phyloP scores from a whole-genome alignment of 2,888 invertebrate genomes.

The Aphrophora alni region DNA sequence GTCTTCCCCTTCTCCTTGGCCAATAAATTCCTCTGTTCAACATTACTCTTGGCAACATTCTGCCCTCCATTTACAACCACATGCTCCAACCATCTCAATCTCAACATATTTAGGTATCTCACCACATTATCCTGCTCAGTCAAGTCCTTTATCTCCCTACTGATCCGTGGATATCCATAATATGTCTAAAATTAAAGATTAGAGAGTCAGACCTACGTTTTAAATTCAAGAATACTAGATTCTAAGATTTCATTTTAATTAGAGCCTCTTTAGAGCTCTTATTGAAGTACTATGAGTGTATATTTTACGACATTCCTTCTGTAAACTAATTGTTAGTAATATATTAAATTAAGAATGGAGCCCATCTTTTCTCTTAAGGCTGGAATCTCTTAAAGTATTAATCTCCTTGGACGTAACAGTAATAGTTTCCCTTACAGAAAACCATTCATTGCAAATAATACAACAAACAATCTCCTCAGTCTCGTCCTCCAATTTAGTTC shows the following conservation, averaged over 20 bases:
- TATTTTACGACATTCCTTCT: slow-evolving; percentile 16
- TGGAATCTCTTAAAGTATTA: slow-evolving; percentile 14
- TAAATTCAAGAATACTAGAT: background rate
- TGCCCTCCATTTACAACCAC: too few relatives aligned
- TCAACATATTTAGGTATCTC: too few relatives aligned
- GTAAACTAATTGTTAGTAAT: background rate
- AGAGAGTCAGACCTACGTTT: background rate
- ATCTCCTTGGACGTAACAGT: slow-evolving; percentile 13
- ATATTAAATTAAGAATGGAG: slow-evolving; percentile 12
- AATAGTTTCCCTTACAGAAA: slow-evolving; percentile 1
- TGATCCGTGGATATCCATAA: too few relatives aligned
- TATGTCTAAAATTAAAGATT: slow-evolving; percentile 23
- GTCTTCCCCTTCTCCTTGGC: too few relatives aligned
- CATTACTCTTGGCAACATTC: too few relatives aligned
- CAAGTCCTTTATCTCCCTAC: too few relatives aligned
- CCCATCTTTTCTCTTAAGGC: slow-evolving; percentile 17
- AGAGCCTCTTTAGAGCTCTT: background rate
- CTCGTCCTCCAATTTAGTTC: too few relatives aligned
- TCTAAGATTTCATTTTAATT: background rate
- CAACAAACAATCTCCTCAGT: too few relatives aligned
- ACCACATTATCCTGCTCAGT: too few relatives aligned
- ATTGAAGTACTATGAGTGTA: slow-evolving; percentile 13
- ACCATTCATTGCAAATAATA: too few relatives aligned
- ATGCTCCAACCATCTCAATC: too few relatives aligned
- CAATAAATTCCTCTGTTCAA: too few relatives aligned